Evolutionary conservation across 2,797 vertebrate genomes (phyloP).

Genomic region (Gobionotothen gibberifrons): DNA sequence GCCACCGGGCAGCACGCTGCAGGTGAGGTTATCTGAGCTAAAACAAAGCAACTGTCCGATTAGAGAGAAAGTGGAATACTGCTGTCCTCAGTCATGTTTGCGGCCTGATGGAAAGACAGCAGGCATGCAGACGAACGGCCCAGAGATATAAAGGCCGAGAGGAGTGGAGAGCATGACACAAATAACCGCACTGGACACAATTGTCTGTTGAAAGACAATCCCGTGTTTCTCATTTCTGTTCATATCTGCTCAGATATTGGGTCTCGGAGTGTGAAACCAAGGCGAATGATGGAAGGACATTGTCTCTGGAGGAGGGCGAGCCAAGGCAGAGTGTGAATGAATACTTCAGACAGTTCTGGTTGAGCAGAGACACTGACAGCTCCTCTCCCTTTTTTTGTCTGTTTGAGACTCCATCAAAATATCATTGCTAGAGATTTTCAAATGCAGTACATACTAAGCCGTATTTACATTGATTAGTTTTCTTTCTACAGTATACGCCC

Average conservation of each 20-base stretch:
- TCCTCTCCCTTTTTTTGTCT: constrained; percentile 36
- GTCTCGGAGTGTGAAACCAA: constrained; percentile 68
- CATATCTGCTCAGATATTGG: constrained; percentile 71
- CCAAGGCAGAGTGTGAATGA: constrained; percentile 48
- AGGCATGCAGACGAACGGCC: constrained; percentile 27
- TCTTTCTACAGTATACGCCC: constrained; percentile 38
- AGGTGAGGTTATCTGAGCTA: constrained; percentile 66
- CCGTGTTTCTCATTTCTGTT: constrained; percentile 68
- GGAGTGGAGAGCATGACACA: constrained; percentile 49
- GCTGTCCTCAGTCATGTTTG: constrained; percentile 26
- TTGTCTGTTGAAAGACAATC: constrained; percentile 65
- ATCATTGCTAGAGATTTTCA: constrained; percentile 47
- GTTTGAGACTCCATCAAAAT: constrained; percentile 40
- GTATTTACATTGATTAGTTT: constrained; percentile 56
- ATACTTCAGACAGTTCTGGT: constrained; percentile 64
- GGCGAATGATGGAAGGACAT: constrained; percentile 64
- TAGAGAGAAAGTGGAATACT: constrained; percentile 16
- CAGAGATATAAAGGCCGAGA: constrained; percentile 35
- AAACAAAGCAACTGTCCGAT: constrained; percentile 58
- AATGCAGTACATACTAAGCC: constrained; percentile 37
- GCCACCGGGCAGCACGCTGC: constrained; percentile 45
- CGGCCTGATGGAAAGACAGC: constrained; percentile 46
- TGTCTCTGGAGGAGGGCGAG: constrained; percentile 43
- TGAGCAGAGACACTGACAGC: constrained; percentile 60
- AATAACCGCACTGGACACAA: constrained; percentile 65